Evolutionary conservation across 2,797 vertebrate species (phyloP), one percentile per base, ranked within the genome.

Genomic region (Enteromius argenteus): DNA sequence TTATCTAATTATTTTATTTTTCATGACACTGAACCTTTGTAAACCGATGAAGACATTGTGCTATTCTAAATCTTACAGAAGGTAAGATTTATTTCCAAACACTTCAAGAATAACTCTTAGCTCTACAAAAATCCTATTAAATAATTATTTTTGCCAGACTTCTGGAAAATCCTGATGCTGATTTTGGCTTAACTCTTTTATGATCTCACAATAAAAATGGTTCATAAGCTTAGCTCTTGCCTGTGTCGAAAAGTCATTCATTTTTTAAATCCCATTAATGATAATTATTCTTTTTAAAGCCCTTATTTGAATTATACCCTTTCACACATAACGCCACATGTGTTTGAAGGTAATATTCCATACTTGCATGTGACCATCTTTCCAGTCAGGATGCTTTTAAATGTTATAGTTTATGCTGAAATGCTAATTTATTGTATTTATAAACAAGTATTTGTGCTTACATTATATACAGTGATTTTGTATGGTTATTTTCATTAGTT

Each of bases 161-260:
- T 71, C 66, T 80, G 66, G 67, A 53, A 71, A 69, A 71, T 53
- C 1, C 21, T 53, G 78, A 53, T 67, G 62, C 68, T 42, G 79
- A 71, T 56, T 69, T 80, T 80, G 79, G 79, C 49, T 56, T 56
- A 56, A 44, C 49, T 23, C 30, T 80, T 80, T 69, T 71, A 56
- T 42, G 58, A 49, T 32, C 15, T 2, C 51, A 19, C 15, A 44
- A 23, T 69, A 56, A 27, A 68, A 80, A 39, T 30, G 15, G n/a
- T 58, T 80, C 42, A 71, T 56, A 30, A 30, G 66, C 32, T 56
- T 15, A 67, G 13, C 32, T 79, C 13, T 9, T 39, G 64, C 13
- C 39, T 46, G 39, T 30, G 23, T 79, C 37, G 10, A 80, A 53
- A 68, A 53, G 64, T 79, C 35, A n/a, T 76, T 58, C 10, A 5